These are phyloP conservation scores for Euproctis similis DNA, from an alignment of 2,888 invertebrate genomes.

Conservation along the genomic window DNA sequence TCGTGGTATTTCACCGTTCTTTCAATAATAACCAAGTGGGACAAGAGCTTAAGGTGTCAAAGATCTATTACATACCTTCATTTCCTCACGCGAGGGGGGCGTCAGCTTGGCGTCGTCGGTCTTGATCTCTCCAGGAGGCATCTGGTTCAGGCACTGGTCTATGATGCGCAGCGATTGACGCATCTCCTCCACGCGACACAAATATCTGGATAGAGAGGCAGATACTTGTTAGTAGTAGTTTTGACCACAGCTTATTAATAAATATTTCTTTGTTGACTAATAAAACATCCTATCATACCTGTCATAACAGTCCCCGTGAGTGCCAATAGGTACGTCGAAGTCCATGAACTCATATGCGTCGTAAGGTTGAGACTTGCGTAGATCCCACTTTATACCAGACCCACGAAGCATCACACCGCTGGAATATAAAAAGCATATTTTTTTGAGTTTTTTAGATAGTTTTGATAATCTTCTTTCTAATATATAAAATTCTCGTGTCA, in stretches of 20 bases:
- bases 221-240: too few species aligned
- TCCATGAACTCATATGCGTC: slow-evolving; percentile 96
- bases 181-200: slow-evolving; percentile 86
- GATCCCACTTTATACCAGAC: slow-evolving; percentile 99
- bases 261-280: too few species aligned
- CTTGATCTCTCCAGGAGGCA: slow-evolving; percentile 96
- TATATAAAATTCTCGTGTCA: too few species aligned
- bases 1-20: too few species aligned
- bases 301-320: slow-evolving; percentile 97
- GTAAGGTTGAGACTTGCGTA: slow-evolving; percentile 96
- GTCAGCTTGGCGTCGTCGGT: slow-evolving; percentile 96
- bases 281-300: too few species aligned
- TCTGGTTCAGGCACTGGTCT: slow-evolving; percentile 96
- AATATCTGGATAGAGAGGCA: slow-evolving; percentile 13
- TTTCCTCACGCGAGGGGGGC: slow-evolving; percentile 93
- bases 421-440: too few species aligned
- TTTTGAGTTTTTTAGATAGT: too few species aligned
- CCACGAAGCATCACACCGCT: slow-evolving; percentile 99
- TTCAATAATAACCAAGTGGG: too few species aligned
- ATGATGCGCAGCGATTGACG: slow-evolving; percentile 95
- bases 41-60: too few species aligned
- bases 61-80: too few species aligned
- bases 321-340: slow-evolving; percentile 97
- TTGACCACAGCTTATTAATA: too few species aligned
- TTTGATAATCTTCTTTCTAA: too few species aligned